phyloP scores from a whole-genome alignment of 2,797 vertebrate species.

The Pseudochaenichthys georgianus region DNA sequence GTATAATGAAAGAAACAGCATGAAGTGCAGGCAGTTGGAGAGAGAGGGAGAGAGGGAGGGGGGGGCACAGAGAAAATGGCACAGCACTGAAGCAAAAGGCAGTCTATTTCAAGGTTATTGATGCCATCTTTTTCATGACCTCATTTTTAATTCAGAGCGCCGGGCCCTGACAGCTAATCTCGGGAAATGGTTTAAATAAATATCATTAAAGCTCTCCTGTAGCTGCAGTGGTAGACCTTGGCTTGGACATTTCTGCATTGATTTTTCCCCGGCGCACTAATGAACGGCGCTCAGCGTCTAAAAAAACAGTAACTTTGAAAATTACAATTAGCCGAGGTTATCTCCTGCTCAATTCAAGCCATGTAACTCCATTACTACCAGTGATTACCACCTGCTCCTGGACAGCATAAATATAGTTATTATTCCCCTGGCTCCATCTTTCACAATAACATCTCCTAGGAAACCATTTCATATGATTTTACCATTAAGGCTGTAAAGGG shows the following conservation, averaged over 20 bases:
- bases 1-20: constrained; percentile 85
- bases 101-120: constrained; percentile 87
- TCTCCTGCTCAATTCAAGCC: constrained; percentile 70
- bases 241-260: constrained; percentile 77
- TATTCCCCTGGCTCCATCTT: constrained; percentile 71
- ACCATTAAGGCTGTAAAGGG: constrained; percentile 71
- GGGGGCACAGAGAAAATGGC: constrained; percentile 72
- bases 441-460: constrained; percentile 82
- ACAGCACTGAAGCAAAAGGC: constrained; percentile 81
- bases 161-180: constrained; percentile 84
- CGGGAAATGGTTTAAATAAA: constrained; percentile 85
- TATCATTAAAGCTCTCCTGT: constrained; percentile 83
- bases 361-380: constrained; percentile 71
- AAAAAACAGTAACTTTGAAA: constrained; percentile 74
- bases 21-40: constrained; percentile 64
- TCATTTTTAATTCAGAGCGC: constrained; percentile 85
- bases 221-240: constrained; percentile 75
- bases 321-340: constrained; percentile 81
- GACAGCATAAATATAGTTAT: constrained; percentile 80
- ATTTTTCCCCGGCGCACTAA: constrained; percentile 70
- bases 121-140: constrained; percentile 87
- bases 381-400: constrained; percentile 73
- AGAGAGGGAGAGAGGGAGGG: constrained; percentile 44
- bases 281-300: constrained; percentile 62
- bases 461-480: constrained; percentile 79